Evolutionary conservation across 2,797 vertebrate species (phyloP).

Genomic region (Hyperoplus immaculatus): DNA sequence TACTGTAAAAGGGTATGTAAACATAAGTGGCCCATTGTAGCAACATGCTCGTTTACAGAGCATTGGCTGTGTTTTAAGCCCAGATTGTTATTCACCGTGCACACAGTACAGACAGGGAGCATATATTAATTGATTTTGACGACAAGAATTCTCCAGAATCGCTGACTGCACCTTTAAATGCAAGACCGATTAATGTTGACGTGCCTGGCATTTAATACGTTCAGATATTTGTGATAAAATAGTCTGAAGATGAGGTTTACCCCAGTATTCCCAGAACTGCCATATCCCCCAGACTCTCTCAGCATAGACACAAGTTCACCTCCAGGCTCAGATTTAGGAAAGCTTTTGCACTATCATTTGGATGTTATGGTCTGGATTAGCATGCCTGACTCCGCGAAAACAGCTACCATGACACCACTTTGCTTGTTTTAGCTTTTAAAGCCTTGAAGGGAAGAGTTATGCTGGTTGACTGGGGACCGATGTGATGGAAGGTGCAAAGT

Average conservation of each 20-base stretch:
- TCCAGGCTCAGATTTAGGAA: not conserved
- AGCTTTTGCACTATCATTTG: not conserved
- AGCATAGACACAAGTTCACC: not conserved
- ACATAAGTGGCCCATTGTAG: too few relatives aligned
- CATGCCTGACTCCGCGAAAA: not conserved
- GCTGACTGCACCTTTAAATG: too few relatives aligned
- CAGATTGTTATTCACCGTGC: too few relatives aligned
- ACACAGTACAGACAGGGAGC: too few relatives aligned
- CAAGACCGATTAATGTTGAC: not conserved
- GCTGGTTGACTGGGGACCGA: not conserved
- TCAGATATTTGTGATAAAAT: not conserved
- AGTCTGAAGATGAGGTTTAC: not conserved
- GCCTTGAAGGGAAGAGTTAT: not conserved
- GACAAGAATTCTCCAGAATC: too few relatives aligned
- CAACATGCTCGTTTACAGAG: too few relatives aligned
- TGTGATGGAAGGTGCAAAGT: conserved; percentile 15
- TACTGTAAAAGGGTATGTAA: too few relatives aligned
- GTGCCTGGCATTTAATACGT: not conserved
- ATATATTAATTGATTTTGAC: too few relatives aligned
- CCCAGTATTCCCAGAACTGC: not conserved
- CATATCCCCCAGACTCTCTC: not conserved
- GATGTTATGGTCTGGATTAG: not conserved
- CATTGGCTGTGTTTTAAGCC: too few relatives aligned
- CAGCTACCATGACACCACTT: not conserved
- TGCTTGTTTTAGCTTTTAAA: not conserved